These are phyloP conservation scores for Nomada ferruginata DNA, from an alignment of 2,888 invertebrate species.

Conservation along the genomic window DNA sequence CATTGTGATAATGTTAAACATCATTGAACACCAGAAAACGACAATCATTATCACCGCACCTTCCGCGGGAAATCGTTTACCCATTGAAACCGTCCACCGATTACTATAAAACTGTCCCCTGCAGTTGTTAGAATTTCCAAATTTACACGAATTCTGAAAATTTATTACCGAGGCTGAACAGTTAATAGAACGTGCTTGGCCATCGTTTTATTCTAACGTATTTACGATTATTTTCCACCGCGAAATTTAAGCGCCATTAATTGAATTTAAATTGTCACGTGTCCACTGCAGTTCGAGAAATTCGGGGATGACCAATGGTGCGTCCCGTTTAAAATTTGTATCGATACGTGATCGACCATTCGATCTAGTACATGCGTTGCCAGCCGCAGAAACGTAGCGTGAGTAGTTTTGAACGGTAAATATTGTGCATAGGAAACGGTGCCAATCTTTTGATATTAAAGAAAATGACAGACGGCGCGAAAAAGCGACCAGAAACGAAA, in stretches of 20 bases:
- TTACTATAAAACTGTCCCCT: no score
- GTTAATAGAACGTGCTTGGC: neutral
- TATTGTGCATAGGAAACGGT: neutral
- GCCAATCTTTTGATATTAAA: neutral
- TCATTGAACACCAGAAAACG: constrained; percentile 50
- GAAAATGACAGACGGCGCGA: constrained; percentile 37
- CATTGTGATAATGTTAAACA: constrained; percentile 41
- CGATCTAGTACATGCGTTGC: constrained; percentile 22
- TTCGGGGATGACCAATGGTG: constrained; percentile 26
- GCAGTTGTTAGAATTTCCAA: neutral
- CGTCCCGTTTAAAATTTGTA: neutral
- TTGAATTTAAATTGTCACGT: neutral
- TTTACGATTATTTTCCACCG: neutral
- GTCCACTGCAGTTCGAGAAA: constrained; percentile 24
- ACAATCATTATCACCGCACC: constrained; percentile 56
- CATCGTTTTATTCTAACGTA: neutral
- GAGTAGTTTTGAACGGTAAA: constrained; percentile 1
- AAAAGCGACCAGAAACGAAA: constrained; percentile 6
- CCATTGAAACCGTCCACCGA: neutral
- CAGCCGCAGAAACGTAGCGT: neutral
- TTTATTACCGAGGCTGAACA: neutral
- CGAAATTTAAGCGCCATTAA: neutral
- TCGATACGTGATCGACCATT: constrained; percentile 21
- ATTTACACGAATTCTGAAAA: neutral
- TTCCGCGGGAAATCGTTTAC: constrained; percentile 33